Conservation (phyloP, 2,888 invertebrate genomes). For the Exephanes ischioxanthus region DNA sequence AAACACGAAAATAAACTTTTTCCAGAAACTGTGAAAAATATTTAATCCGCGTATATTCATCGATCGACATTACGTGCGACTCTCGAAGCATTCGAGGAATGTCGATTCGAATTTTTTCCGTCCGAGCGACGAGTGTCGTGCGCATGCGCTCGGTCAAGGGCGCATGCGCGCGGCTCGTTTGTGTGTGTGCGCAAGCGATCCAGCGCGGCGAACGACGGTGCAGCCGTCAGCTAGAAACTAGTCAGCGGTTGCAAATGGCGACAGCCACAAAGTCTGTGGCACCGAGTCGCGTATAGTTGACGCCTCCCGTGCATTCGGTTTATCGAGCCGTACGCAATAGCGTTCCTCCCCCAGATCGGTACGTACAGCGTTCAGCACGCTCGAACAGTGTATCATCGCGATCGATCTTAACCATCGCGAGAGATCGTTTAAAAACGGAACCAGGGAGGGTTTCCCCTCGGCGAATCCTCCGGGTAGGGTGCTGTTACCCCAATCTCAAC, state of each 20-base stretch:
- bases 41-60: neutral
- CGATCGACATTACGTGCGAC: neutral
- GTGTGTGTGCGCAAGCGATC: neutral
- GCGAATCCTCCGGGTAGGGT: constrained; percentile 59
- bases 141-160: constrained; percentile 20
- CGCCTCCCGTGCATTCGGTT: constrained; percentile 78
- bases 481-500: constrained; percentile 18
- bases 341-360: constrained; percentile 77
- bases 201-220: constrained; percentile 48
- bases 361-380: constrained; percentile 70
- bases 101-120: constrained; percentile 27
- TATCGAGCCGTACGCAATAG: constrained; percentile 77
- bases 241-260: constrained; percentile 84
- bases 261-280: constrained; percentile 82
- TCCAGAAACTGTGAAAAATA: neutral
- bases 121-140: neutral
- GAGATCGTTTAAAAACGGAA: constrained; percentile 13
- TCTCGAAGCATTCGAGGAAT: neutral
- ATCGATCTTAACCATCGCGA: constrained; percentile 12
- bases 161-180: constrained; percentile 11
- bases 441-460: constrained; percentile 54
- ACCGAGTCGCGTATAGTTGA: constrained; percentile 81
- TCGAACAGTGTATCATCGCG: constrained; percentile 40
- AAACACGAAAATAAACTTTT: constrained; percentile 9
- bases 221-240: constrained; percentile 76